Evolutionary conservation across 2,888 invertebrate genomes (phyloP), one percentile per base, ranked within the genome.

Genomic region (Ditula angustiorana): DNA sequence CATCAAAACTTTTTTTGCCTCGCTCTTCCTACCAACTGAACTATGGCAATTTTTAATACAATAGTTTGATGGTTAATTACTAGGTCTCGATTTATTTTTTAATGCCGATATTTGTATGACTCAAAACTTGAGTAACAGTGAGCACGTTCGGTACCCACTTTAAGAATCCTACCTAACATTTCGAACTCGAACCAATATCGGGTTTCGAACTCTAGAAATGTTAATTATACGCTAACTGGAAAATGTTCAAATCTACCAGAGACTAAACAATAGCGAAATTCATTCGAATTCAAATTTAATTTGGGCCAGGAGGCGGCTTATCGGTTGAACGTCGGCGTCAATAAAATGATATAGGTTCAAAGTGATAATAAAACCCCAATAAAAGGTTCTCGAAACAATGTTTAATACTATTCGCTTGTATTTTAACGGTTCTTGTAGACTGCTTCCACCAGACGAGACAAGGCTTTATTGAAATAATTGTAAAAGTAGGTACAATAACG

Each of bases 201-300:
- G 23, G 23, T 44, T 50, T 24, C n/a, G n/a, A 3, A 26, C 30
- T 24, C 50, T 11, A 21, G 68, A 74, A 79, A 75, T 71, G 80
- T 80, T 81, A 81, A 83, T 82, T 80, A 79, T 69, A 73, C 72
- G 71, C 73, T 74, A 79, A 80, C 76, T 79, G 78, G 77, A 77
- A 80, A 83, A 80, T 83, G 81, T 82, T 83, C 76, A 81, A 82
- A 80, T 82, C 76, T 77, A 77, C 77, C 71, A 55, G 73, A 69
- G 70, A 69, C 72, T 75, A 74, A 78, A 77, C 76, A 79, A 78
- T 73, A 67, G 72, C 69, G 71, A 74, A 72, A 73, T 75, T 71
- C 70, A 67, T 71, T 74, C 67, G 66, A 67, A 72, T 73, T 46
- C 70, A 73, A 75, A 75, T 78, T 77, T 74, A 70, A 72, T 74